Base-by-base conservation (phyloP, 2,797 vertebrate species). In the Pangasius djambal region DNA sequence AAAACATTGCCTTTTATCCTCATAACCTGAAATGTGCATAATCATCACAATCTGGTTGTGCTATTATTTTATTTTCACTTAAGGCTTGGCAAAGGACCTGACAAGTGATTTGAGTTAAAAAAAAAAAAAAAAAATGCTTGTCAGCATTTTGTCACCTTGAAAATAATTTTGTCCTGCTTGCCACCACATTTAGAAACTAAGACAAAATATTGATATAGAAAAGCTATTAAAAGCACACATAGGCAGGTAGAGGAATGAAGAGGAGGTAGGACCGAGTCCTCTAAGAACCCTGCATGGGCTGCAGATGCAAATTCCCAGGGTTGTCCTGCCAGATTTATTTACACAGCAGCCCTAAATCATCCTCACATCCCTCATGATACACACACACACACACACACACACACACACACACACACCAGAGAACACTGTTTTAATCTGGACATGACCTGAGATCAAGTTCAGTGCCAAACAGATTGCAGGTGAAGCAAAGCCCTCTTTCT, bases 261-360 rank as follows among this genome's bases (percentile, higher is more conserved):
- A 28, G 44, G n/a, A 69, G 52, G 48, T 9, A 34, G n/a, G 28
- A 81, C 1, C 20, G 13, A 16, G 48, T 81, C 59, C 86, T 86
- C 18, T 34, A 85, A 52, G 44, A 85, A 70, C n/a, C 61, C 82
- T 84, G 61, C 48, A 34, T 22, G n/a, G 83, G n/a, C 44, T 85
- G 20, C n/a, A 70, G 83, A 85, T 55, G 48, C 44, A 70, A 70
- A 85, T 70, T 85, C 63, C 63, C 83, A 52, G 44, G 44, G 16
- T 55, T 70, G 48, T 69, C 65, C 65, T 52, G 48, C 65, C 86
- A 87, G 89, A 81, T 85, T 94, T 95, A 95, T 96, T 96, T 95
- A 94, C 96, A 95, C 94, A 91, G 91, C 92, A 94, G 94, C 92
- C 92, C 91, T 91, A 93, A 93, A 92, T 70, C 44, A 50, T 69